Evolutionary conservation across 2,113 vertebrate genomes (phyloP), one percentile per base, ranked within the genome.

Genomic region (Halcyon senegalensis): DNA sequence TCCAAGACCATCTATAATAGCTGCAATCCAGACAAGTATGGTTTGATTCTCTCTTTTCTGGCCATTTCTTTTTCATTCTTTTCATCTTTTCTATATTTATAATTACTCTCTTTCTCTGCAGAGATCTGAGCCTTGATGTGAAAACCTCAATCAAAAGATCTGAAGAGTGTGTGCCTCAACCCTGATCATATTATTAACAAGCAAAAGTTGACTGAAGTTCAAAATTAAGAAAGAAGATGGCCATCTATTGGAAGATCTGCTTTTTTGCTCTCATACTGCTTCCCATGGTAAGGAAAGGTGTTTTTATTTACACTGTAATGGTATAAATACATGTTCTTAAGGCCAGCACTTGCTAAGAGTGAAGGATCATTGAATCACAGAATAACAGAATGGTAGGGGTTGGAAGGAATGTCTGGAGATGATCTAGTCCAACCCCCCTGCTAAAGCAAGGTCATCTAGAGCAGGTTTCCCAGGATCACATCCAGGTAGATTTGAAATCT

Each of bases 251-350:
- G 96, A 93, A 92, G 56, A 43, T 80, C 35, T 96, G 48, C 70
- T 67, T 89, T 80, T 92, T 95, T 31, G 39, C 37, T 55, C 59
- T 93, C 4, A 0, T 63, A 1, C 25, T 96, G 43, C 89, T 97
- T 72, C 96, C 97, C 14, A 3, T 63, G 97, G 97, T 97, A 97
- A 97, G 95, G 8, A 89, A 81, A 95, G 10, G 31, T 16, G 1
- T 0, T 35, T 70, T 89, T 48, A 14, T 77, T 64, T 72, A 39
- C 5, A 7, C 24, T 95, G 3, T 33, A 35, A 14, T 75, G 30
- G 5, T 75, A 11, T 6, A 84, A 94, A 81, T 58, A 1, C 4
- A 3, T 3, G 1, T 46, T 78, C 30, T 87, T 8, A 43, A 59
- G 41, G 44, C 11, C 46, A 93, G 31, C 8, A 11, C 5, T 66